phyloP scores from a whole-genome alignment of 2,888 invertebrate genomes.

The Andrena bicolor region DNA sequence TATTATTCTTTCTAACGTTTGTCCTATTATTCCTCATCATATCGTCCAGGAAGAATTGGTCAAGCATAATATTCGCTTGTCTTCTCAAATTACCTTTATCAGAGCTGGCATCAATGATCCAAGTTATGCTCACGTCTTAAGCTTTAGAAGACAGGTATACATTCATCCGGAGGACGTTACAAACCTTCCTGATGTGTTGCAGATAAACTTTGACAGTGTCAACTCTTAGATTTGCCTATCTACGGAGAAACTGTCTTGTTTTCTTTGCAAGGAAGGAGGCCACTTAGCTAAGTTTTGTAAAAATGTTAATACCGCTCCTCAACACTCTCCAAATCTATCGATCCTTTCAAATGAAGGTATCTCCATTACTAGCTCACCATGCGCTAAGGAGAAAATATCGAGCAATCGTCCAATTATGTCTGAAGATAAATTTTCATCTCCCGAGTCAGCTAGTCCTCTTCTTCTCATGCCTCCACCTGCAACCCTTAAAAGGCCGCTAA shows the following conservation, averaged over 20 bases:
- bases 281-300: neutral
- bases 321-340: no score
- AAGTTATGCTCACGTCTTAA: neutral
- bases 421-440: no score
- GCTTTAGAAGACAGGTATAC: neutral
- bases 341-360: no score
- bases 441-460: no score
- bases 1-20: neutral
- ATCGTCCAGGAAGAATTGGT: neutral
- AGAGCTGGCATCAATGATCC: neutral
- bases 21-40: neutral
- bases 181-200: neutral
- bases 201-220: neutral
- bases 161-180: neutral
- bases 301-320: neutral
- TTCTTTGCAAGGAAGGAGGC: neutral
- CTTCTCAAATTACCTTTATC: neutral
- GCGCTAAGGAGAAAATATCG: no score
- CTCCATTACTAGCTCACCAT: no score
- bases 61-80: neutral
- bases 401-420: no score
- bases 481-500: no score
- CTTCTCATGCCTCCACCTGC: no score
- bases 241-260: neutral
- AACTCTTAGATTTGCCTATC: constrained; percentile 1